These are phyloP conservation scores for Hedychridium roseum DNA, from an alignment of 2,888 invertebrate species.

Conservation along the genomic window DNA sequence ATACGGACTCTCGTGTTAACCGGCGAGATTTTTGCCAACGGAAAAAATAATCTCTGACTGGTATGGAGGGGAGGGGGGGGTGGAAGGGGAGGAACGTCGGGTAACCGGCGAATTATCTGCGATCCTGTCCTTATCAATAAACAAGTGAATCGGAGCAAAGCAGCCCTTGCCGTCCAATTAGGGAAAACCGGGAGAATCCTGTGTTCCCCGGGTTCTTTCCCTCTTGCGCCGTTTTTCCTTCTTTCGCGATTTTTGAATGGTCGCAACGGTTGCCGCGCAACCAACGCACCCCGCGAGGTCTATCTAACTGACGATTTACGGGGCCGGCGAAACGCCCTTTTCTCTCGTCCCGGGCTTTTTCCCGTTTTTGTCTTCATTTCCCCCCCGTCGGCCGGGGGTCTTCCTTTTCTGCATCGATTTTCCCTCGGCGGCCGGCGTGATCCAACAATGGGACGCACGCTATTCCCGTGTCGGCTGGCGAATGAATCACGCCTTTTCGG, in stretches of 20 bases:
- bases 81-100: conserved; percentile 20
- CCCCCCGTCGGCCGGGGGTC: no score
- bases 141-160: conserved; percentile 35
- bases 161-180: conserved; percentile 27
- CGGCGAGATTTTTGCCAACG: conserved; percentile 9
- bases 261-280: conserved; percentile 32
- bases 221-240: conserved; percentile 6
- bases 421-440: no score
- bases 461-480: no score
- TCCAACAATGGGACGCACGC: no score
- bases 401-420: conserved; percentile 34
- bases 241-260: conserved; percentile 38
- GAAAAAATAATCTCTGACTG: conserved; percentile 16
- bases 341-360: conserved; percentile 16
- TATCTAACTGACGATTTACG: conserved; percentile 37
- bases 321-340: conserved; percentile 15
- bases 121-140: conserved; percentile 25
- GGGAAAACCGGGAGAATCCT: conserved; percentile 16
- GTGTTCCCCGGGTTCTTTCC: conserved; percentile 6
- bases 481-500: no score
- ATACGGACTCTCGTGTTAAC: conserved; percentile 38
- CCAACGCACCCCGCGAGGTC: conserved; percentile 32
- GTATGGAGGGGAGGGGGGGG: no score
- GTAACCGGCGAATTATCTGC: conserved; percentile 24
- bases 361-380: no score